Conservation (phyloP, 2,888 invertebrate genomes). For the Micoletzkya japonica region DNA sequence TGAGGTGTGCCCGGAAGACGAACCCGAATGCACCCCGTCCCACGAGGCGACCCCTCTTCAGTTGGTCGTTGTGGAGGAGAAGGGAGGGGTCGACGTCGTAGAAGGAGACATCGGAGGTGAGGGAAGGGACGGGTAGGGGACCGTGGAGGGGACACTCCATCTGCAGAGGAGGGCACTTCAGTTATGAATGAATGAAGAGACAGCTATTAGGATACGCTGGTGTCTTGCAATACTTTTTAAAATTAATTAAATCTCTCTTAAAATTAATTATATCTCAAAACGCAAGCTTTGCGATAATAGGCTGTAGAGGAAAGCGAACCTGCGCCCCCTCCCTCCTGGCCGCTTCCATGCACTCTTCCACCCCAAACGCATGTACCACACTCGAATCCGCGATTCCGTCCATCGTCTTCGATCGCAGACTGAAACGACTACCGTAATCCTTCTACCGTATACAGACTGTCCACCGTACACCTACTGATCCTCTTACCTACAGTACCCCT, state of each 20-base stretch:
- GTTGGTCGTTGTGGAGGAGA: constrained; percentile 71
- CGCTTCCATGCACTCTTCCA: constrained; percentile 84
- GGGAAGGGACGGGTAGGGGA: constrained; percentile 3
- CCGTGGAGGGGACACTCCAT: constrained; percentile 38
- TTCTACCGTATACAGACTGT: no score
- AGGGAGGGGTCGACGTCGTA: constrained; percentile 76
- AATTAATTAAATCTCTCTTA: background rate
- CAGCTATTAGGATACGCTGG: no score
- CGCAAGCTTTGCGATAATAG: no score
- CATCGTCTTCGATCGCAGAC: constrained; percentile 27
- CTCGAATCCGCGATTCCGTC: constrained; percentile 8
- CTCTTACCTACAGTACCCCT: no score
- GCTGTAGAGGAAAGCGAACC: background rate
- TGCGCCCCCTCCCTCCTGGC: background rate
- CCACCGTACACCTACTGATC: no score
- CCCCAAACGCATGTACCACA: constrained; percentile 88
- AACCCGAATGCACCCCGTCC: constrained; percentile 98
- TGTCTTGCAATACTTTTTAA: no score
- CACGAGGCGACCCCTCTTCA: constrained; percentile 74
- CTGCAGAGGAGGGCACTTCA: background rate
- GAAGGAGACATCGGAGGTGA: constrained; percentile 70
- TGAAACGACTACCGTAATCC: no score
- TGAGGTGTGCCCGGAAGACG: constrained; percentile 78
- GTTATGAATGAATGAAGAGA: no score
- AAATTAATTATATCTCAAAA: no score